phyloP scores from a whole-genome alignment of 2,797 vertebrate genomes.

The Prunella strophiata region DNA sequence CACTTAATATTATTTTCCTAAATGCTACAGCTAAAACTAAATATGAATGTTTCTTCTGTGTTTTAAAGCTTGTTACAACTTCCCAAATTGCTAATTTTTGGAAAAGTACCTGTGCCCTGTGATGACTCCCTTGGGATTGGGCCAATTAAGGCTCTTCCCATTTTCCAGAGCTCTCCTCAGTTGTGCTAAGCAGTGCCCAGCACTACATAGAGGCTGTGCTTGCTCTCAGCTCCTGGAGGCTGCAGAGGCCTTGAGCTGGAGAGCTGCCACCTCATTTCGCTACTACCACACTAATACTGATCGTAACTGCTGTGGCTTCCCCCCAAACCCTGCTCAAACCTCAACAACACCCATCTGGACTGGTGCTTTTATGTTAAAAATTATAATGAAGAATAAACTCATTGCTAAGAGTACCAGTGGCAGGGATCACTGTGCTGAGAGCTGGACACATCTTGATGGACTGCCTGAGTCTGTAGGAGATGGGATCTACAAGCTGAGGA shows the following conservation, averaged over 20 bases:
- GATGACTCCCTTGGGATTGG: rapidly evolving
- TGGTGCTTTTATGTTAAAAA: background rate
- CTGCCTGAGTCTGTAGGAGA: rapidly evolving
- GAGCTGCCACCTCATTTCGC: constrained; percentile 31
- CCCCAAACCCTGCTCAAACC: background rate
- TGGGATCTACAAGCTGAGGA: background rate
- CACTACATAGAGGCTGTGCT: background rate
- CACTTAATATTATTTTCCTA: background rate
- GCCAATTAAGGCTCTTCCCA: background rate
- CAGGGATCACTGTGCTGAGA: background rate
- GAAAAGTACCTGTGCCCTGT: rapidly evolving
- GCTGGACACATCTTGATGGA: rapidly evolving
- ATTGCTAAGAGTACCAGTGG: background rate
- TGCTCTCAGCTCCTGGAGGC: background rate
- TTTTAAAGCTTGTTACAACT: background rate
- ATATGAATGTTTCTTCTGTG: background rate
- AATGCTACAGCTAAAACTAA: background rate
- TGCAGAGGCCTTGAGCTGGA: constrained; percentile 1
- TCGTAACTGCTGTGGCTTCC: background rate
- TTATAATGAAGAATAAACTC: background rate
- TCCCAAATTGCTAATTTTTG: background rate
- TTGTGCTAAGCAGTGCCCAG: background rate
- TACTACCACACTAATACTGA: background rate
- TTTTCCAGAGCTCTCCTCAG: background rate
- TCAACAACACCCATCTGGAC: background rate